Evolutionary conservation across 2,113 vertebrate species (phyloP).

Genomic region (Butastur rufipennis): DNA sequence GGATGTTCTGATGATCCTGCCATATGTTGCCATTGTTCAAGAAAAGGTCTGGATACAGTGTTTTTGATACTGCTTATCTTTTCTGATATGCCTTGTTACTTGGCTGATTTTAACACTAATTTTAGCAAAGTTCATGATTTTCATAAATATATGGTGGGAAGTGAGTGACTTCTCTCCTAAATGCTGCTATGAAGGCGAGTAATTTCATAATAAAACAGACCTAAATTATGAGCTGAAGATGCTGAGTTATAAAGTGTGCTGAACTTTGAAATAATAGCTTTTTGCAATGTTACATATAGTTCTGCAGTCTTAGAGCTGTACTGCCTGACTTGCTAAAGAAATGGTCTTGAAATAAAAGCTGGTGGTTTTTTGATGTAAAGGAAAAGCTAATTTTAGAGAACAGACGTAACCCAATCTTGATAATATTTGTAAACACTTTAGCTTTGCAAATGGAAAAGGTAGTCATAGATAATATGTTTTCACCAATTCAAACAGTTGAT

Average conservation of each 20-base stretch:
- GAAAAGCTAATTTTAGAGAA: background rate
- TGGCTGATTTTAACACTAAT: background rate
- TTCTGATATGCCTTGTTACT: background rate
- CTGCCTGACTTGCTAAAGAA: background rate
- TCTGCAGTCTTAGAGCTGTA: background rate
- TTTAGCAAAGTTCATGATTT: background rate
- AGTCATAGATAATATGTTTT: background rate
- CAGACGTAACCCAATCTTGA: background rate
- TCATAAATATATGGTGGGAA: accelerated
- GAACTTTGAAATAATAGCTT: background rate
- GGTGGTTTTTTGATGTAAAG: accelerated
- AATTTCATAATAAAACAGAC: background rate
- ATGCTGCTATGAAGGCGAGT: background rate
- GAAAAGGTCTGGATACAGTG: slow-evolving; percentile 83
- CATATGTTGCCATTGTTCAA: slow-evolving; percentile 94
- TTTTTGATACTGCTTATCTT: background rate
- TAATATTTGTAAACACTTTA: background rate
- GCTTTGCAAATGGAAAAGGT: background rate
- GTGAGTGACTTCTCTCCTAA: background rate
- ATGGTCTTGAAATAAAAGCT: background rate
- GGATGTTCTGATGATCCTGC: slow-evolving; percentile 90
- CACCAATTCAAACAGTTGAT: background rate
- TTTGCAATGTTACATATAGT: background rate
- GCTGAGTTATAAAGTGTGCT: background rate
- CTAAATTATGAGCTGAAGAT: background rate